These are phyloP conservation scores for Bugula neritina DNA, from an alignment of 2,888 invertebrate genomes.

Conservation along the genomic window DNA sequence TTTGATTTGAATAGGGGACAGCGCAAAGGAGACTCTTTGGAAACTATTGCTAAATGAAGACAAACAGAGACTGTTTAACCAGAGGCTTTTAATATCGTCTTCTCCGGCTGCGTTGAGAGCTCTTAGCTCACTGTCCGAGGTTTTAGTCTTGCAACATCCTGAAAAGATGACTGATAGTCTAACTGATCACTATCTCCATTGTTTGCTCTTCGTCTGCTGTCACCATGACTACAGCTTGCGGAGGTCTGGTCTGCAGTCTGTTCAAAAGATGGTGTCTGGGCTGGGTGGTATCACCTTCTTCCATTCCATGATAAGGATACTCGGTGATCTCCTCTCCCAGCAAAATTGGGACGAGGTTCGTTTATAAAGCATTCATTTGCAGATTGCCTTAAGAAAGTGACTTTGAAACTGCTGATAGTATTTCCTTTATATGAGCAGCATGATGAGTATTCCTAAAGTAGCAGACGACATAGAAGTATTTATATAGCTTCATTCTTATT, in stretches of 20 bases:
- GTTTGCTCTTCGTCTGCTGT: neutral
- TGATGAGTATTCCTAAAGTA: neutral
- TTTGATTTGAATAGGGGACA: too few relatives aligned
- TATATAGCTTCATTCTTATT: too few relatives aligned
- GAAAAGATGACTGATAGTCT: conserved; percentile 62
- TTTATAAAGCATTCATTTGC: too few relatives aligned
- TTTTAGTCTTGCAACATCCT: conserved; percentile 65
- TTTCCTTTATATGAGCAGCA: neutral
- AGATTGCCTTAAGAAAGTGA: neutral
- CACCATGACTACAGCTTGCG: conserved; percentile 56
- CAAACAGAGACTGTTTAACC: conserved; percentile 74
- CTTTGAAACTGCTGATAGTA: neutral
- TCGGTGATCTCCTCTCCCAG: conserved; percentile 63
- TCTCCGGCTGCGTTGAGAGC: conserved; percentile 61
- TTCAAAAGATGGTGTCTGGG: conserved; percentile 60
- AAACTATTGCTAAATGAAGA: conserved; percentile 67
- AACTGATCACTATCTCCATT: conserved; percentile 22
- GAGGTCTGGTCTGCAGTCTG: conserved; percentile 60
- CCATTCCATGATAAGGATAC: conserved; percentile 63
- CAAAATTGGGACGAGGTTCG: conserved; percentile 41
- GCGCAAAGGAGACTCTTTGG: conserved; percentile 58
- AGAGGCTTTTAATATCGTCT: conserved; percentile 69
- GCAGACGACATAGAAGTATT: neutral
- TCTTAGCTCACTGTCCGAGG: conserved; percentile 68
- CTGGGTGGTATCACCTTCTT: conserved; percentile 62